A percentile compares a stretch with the other conserved stretches of the same genome.
Conservation (phyloP, 2,113 vertebrate genomes). For the Corvus cornix region DNA sequence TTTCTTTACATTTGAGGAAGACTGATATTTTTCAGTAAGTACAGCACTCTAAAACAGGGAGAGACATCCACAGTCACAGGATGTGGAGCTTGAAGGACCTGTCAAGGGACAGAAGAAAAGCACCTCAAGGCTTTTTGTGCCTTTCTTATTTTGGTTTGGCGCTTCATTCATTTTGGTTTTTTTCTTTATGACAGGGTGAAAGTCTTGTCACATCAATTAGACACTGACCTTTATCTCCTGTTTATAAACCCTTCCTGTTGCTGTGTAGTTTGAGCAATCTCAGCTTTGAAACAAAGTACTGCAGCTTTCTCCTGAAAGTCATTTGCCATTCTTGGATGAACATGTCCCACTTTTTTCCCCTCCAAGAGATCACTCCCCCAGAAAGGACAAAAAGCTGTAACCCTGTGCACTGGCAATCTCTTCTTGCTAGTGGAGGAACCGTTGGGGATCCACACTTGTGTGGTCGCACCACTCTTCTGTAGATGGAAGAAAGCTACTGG, state of each 20-base stretch:
- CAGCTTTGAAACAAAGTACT: background rate
- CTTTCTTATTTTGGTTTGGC: background rate
- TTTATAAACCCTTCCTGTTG: background rate
- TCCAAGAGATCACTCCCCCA: background rate
- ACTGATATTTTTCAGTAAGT: background rate
- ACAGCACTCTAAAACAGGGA: background rate
- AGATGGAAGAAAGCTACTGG: background rate
- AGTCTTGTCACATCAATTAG: background rate
- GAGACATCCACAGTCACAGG: background rate
- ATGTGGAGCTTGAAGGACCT: background rate
- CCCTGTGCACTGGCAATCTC: background rate
- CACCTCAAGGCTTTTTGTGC: background rate
- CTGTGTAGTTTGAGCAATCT: background rate
- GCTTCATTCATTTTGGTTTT: too few relatives aligned
- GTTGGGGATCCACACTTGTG: background rate
- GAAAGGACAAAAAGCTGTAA: background rate
- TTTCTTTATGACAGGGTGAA: background rate
- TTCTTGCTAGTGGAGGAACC: background rate
- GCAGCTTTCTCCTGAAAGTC: background rate
- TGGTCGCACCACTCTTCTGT: background rate
- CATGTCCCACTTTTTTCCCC: background rate
- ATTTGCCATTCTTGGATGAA: background rate
- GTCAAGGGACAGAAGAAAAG: background rate
- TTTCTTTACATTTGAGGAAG: background rate
- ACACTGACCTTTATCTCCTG: background rate